Conservation (phyloP, 35 echinoderm and acorn worm species). For the Acanthaster planci region DNA sequence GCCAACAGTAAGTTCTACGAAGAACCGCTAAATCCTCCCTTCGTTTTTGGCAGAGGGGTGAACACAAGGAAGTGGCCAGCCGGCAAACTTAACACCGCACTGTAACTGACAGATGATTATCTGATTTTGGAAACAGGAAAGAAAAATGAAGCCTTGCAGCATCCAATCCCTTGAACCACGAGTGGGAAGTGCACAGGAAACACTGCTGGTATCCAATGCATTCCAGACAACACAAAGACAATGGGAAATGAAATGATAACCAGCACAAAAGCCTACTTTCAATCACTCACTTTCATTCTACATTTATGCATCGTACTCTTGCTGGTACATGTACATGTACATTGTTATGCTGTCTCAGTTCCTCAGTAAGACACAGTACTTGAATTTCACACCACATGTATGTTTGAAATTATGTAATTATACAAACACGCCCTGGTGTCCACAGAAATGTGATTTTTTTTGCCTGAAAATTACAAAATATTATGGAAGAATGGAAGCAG, state of each 20-base stretch:
- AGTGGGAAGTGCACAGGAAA: slow-evolving; percentile 14
- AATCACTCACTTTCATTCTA: neutral
- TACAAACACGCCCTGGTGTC: no score
- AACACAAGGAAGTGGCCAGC: no score
- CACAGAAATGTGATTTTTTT: no score
- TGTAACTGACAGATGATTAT: neutral
- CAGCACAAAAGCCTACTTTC: neutral
- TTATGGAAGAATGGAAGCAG: no score
- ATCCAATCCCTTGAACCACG: slow-evolving; percentile 4
- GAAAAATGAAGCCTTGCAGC: neutral
- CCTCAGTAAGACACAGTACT: no score
- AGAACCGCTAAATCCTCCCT: no score
- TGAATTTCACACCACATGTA: no score
- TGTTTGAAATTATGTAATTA: no score
- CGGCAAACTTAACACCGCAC: neutral
- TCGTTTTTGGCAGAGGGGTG: no score
- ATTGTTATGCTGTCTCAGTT: no score
- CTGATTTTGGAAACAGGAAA: neutral
- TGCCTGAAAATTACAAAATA: no score
- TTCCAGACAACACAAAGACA: neutral
- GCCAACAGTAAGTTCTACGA: no score
- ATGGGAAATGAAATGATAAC: neutral
- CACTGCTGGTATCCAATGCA: neutral
- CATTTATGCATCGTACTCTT: neutral
- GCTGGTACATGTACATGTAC: neutral